Conservation (phyloP, 2,113 vertebrate species). For the Larimichthys polyactis region DNA sequence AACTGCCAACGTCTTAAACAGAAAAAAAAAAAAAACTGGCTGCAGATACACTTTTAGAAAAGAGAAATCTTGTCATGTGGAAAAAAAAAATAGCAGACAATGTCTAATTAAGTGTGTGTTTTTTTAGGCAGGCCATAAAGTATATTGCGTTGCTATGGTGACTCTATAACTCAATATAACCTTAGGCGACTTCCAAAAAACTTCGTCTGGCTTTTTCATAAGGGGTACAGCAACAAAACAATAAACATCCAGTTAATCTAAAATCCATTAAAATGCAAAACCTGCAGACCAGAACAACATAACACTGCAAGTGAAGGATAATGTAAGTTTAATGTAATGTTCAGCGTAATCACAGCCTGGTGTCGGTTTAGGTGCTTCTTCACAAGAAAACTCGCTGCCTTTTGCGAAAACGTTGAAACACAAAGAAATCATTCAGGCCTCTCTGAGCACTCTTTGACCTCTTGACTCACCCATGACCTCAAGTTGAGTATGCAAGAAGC, state of each 20-base stretch:
- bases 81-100: background rate
- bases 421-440: background rate
- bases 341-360: background rate
- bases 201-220: background rate
- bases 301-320: background rate
- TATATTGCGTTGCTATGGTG: background rate
- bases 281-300: background rate
- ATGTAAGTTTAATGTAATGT: background rate
- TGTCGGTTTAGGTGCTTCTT: background rate
- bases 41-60: background rate
- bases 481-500: slow-evolving; percentile 89
- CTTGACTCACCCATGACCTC: slow-evolving; percentile 90
- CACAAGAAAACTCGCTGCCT: background rate
- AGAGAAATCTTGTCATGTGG: background rate
- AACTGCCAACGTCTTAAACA: background rate
- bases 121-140: slow-evolving; percentile 1
- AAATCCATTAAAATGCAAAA: slow-evolving; percentile 8
- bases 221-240: background rate
- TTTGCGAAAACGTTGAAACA: background rate
- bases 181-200: background rate
- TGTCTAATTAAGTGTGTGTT: background rate
- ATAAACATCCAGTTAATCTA: background rate
- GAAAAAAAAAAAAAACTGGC: background rate
- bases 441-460: background rate
- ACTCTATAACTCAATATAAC: background rate